Evolutionary conservation across 2,797 vertebrate species (phyloP).

Genomic region (Artibeus jamaicensis): DNA sequence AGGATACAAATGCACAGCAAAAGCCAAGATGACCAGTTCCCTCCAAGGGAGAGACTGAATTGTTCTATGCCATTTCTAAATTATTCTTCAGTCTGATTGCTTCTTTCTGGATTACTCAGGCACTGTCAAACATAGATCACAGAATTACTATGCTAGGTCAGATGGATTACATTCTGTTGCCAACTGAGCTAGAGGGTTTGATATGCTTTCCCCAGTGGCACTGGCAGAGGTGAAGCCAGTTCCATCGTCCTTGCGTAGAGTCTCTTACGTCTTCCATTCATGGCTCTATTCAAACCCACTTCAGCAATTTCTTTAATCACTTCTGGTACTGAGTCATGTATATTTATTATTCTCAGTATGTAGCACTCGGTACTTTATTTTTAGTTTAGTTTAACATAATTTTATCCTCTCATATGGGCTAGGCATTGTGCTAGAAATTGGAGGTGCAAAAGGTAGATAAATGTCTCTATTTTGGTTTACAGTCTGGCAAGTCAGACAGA

Average conservation of each 20-base stretch:
- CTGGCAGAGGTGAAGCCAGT: background rate
- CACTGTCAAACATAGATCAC: background rate
- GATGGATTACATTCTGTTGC: background rate
- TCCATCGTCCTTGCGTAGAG: background rate
- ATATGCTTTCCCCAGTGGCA: no score
- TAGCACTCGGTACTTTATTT: background rate
- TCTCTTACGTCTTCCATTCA: background rate
- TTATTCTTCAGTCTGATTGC: background rate
- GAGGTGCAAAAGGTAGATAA: background rate
- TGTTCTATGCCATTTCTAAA: conserved; percentile 5
- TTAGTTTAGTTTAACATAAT: background rate
- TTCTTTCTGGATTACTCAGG: background rate
- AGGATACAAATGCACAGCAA: background rate
- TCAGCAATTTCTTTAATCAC: background rate
- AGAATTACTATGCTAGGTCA: background rate
- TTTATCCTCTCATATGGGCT: background rate
- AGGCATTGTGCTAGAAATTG: background rate
- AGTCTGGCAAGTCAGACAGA: background rate
- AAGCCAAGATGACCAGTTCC: conserved; percentile 7
- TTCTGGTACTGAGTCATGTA: background rate
- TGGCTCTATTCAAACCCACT: background rate
- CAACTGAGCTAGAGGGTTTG: background rate
- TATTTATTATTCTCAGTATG: conserved; percentile 3
- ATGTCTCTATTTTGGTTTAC: background rate
- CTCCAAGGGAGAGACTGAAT: background rate